Conservation (phyloP, 2,797 vertebrate genomes). For the Tinamus major region DNA sequence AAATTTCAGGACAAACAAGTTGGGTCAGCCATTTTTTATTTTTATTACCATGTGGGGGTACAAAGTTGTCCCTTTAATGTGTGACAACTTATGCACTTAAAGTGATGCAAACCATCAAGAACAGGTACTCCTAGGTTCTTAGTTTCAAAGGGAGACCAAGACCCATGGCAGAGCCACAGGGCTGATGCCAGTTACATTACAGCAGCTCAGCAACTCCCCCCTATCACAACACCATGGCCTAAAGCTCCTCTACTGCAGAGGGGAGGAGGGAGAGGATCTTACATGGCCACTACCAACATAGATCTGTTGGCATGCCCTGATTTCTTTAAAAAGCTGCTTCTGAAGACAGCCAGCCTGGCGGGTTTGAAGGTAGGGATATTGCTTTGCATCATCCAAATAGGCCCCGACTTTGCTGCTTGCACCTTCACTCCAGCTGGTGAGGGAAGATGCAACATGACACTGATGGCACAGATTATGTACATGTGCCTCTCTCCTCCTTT, state of each 20-base stretch:
- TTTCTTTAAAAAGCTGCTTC: not conserved
- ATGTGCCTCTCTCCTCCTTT: not conserved
- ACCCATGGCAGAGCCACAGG: not conserved
- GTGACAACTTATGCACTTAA: not conserved
- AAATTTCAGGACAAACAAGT: not conserved
- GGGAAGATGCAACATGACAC: not conserved
- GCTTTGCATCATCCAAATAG: not conserved
- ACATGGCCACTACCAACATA: not conserved
- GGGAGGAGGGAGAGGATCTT: not conserved
- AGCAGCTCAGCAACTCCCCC: not conserved
- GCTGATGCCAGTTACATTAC: not conserved
- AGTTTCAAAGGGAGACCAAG: not conserved
- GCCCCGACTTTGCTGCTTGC: not conserved
- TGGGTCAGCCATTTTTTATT: not conserved
- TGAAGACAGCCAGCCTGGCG: not conserved
- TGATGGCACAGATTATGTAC: not conserved
- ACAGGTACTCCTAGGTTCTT: not conserved
- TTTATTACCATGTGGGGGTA: not conserved
- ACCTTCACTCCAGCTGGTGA: not conserved
- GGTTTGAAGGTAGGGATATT: not conserved
- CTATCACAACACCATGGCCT: not conserved
- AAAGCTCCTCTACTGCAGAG: not conserved
- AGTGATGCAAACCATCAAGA: not conserved
- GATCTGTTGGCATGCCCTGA: not conserved
- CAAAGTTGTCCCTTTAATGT: not conserved